phyloP scores from a whole-genome alignment of 2,888 invertebrate genomes.

The Philonicus albiceps region DNA sequence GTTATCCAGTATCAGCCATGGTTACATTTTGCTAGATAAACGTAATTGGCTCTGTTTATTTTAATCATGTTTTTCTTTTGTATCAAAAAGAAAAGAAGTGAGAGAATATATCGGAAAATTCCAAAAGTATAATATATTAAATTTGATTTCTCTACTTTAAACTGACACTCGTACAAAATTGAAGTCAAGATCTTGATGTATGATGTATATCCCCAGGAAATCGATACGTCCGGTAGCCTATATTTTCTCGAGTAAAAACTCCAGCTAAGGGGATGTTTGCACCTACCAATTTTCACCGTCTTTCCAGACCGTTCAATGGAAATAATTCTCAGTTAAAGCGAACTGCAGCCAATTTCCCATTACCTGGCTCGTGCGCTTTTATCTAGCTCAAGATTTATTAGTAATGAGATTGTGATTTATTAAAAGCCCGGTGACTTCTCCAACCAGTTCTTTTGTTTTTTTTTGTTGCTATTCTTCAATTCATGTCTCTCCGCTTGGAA shows the following conservation, averaged over 20 bases:
- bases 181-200: background rate
- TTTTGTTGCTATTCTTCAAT: background rate
- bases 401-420: background rate
- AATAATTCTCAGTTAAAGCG: background rate
- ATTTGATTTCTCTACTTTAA: background rate
- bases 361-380: background rate
- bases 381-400: background rate
- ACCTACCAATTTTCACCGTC: background rate
- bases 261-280: background rate
- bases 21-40: too few species aligned
- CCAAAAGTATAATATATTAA: background rate
- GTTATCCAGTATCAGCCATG: too few species aligned
- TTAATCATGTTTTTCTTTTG: too few species aligned
- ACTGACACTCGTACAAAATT: background rate
- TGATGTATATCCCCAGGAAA: background rate
- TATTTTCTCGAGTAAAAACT: background rate
- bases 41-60: background rate
- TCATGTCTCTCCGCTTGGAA: background rate
- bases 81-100: too few species aligned
- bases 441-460: background rate
- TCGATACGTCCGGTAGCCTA: background rate
- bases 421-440: background rate
- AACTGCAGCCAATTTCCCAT: background rate
- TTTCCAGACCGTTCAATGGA: background rate
- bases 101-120: background rate